Evolutionary conservation across 2,888 invertebrate genomes (phyloP).

Genomic region (Eristalis intricaria): DNA sequence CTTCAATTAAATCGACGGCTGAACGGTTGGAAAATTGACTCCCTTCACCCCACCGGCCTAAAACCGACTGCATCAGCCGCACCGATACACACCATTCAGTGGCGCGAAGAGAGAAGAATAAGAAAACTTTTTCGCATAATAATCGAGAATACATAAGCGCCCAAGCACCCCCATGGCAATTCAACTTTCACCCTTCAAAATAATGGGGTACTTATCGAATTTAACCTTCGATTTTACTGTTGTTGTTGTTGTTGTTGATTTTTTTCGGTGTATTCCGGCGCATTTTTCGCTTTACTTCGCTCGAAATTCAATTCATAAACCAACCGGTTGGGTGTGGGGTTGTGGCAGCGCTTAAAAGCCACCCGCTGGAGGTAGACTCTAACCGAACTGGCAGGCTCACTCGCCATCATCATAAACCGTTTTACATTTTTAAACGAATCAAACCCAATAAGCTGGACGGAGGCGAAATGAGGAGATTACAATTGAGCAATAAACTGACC

Average conservation of each 20-base stretch:
- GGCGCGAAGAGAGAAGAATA: conserved; percentile 9
- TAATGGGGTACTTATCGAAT: conserved; percentile 65
- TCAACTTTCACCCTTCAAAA: conserved; percentile 57
- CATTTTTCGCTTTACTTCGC: conserved; percentile 10
- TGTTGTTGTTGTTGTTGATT: neutral
- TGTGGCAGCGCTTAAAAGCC: neutral
- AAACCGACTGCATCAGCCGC: neutral
- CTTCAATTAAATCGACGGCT: conserved; percentile 48
- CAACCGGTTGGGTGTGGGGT: neutral
- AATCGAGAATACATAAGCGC: conserved; percentile 29
- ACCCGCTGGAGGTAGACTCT: neutral
- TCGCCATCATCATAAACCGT: conserved; percentile 33
- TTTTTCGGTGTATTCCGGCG: neutral
- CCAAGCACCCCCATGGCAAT: conserved; percentile 56
- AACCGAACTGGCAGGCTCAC: neutral
- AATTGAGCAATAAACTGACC: conserved; percentile 58
- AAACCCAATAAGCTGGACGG: conserved; percentile 30
- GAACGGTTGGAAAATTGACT: conserved; percentile 17
- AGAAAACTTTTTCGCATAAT: conserved; percentile 29
- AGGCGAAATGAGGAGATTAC: conserved; percentile 32
- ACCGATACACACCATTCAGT: neutral
- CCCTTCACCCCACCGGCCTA: neutral
- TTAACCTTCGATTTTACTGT: conserved; percentile 59
- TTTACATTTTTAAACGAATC: conserved; percentile 59
- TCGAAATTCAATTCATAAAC: conserved; percentile 55